phyloP scores from a whole-genome alignment of 2,797 vertebrate genomes.

The Trachops cirrhosus region DNA sequence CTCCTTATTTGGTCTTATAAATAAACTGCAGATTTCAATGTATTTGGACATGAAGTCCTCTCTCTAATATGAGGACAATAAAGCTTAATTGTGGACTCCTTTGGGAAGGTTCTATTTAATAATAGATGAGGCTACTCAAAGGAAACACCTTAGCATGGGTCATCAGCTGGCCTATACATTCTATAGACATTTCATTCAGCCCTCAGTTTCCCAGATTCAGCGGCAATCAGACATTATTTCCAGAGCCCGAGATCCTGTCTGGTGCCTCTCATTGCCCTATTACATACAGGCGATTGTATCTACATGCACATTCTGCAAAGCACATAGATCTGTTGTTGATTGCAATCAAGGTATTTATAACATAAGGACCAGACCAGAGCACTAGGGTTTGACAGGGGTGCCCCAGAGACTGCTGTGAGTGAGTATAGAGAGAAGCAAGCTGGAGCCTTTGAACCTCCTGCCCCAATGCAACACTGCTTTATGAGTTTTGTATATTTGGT shows the following conservation, averaged over 20 bases:
- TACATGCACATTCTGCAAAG: background rate
- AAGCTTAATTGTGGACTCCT: conserved; percentile 26
- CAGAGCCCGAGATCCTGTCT: background rate
- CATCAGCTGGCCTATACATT: background rate
- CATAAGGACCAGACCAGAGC: background rate
- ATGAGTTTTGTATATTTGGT: background rate
- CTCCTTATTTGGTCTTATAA: conserved; percentile 21
- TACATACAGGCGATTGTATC: background rate
- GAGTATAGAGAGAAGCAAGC: background rate
- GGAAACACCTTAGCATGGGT: background rate
- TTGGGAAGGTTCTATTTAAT: background rate
- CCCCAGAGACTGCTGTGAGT: background rate
- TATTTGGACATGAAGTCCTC: conserved; percentile 13
- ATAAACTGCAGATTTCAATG: conserved; percentile 1
- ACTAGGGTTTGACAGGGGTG: background rate
- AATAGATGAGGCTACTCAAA: background rate
- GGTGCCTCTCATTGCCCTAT: background rate
- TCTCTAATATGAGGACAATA: background rate
- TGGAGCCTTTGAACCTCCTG: background rate
- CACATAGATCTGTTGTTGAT: background rate
- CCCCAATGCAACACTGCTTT: background rate
- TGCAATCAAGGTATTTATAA: conserved; percentile 13
- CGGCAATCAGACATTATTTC: background rate
- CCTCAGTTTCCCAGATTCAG: background rate
- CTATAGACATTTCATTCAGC: background rate